Evolutionary conservation across 2,113 vertebrate species (phyloP), one percentile per base, ranked within the genome.

Genomic region (Melospiza melodia): DNA sequence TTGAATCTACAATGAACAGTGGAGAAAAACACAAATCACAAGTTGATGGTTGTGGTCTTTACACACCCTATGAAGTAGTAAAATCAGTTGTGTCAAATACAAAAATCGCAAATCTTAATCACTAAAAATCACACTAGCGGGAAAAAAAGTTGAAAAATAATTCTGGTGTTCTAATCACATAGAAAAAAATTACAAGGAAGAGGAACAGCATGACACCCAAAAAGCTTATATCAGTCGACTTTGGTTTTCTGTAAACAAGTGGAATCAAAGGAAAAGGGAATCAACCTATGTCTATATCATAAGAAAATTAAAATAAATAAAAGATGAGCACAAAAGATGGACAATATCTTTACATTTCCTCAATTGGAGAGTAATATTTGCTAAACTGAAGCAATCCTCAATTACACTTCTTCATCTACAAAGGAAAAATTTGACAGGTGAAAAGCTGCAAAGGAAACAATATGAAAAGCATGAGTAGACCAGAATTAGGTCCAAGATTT

Each of bases 1-100:
- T 4, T 83, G 89, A 79, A 97, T 82, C 96, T 97, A 24, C 11
- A 95, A 25, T 6, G 11, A 75, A 55, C 1, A 79, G 23, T 4
- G 21, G 28, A 76, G 8, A 35, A 77, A 46, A 85, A 37, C 0
- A 3, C 11, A 19, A 83, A 76, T 44, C 77, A 84, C 13, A 4
- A 6, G 35, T 51, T 55, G 3, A 16, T 59, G 5, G 19, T 37
- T 1, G 1, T 30, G 11, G 55, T 54, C 31, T 57, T 4, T 37
- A 11, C 5, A 49, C 4, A 52, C 4, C 6, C 31, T 7, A 11
- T 10, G 4, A 85, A 88, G 6, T 4, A 80, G 12, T 58, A 15
- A 33, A 22, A 52, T 37, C 23, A 57, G 6, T 74, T 69, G 22
- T 18, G 18, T 49, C 12, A 80, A 81, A 77, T 28, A 65, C 10